Percentiles rank a stretch among this genome's conserved stretches.
Conservation (phyloP, 1,140 invertebrate species). For the Xylocopa sonorina region DNA sequence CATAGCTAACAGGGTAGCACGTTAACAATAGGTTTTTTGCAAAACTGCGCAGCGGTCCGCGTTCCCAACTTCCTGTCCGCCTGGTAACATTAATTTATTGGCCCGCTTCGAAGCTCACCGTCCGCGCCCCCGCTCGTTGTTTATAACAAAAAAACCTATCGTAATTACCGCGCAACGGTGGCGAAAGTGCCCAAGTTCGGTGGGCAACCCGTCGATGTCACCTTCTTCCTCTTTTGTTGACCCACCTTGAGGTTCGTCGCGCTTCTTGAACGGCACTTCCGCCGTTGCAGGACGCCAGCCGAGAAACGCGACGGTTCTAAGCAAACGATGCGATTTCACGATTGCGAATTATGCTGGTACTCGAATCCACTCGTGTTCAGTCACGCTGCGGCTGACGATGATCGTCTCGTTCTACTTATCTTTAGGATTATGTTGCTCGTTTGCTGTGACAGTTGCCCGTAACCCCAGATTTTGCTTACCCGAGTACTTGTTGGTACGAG, state of each 20-base stretch:
- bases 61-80: conserved; percentile 41
- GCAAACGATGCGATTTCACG: no score
- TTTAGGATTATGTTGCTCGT: no score
- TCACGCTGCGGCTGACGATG: no score
- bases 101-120: conserved; percentile 26
- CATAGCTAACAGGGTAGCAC: conserved; percentile 61
- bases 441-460: no score
- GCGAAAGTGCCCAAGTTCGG: conserved; percentile 66
- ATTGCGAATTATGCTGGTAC: neutral
- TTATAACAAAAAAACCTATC: no score
- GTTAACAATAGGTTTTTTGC: conserved; percentile 64
- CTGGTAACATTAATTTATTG: conserved; percentile 67
- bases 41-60: conserved; percentile 41
- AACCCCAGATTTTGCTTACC: no score
- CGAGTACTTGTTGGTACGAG: no score
- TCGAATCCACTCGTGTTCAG: no score
- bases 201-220: conserved; percentile 15
- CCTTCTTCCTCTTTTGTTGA: neutral
- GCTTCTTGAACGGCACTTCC: no score
- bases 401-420: no score
- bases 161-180: conserved; percentile 53
- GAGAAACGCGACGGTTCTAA: no score
- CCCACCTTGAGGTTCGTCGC: neutral
- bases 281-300: no score
- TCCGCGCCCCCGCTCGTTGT: conserved; percentile 9